Evolutionary conservation across 1,140 invertebrate species (phyloP).

Genomic region (Drosophila punjabiensis): DNA sequence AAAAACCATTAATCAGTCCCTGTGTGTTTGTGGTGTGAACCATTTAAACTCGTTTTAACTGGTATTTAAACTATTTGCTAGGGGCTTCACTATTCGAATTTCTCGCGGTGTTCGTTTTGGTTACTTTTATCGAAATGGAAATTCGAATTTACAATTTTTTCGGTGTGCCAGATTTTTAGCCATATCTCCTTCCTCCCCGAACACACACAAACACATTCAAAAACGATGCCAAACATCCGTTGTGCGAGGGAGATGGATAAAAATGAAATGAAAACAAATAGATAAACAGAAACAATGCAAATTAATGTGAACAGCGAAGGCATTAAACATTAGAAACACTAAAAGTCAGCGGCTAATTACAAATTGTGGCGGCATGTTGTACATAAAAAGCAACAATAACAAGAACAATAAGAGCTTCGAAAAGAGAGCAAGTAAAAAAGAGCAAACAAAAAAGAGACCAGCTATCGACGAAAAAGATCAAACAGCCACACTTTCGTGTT

Average conservation of each 20-base stretch:
- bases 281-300: conserved; percentile 69
- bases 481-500: conserved; percentile 35
- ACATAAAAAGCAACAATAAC: conserved; percentile 48
- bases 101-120: conserved; percentile 3
- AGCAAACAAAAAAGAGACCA: conserved; percentile 16
- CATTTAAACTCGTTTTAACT: conserved; percentile 16
- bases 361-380: conserved; percentile 66
- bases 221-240: conserved; percentile 77
- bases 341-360: conserved; percentile 74
- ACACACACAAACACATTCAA: background rate
- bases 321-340: conserved; percentile 59
- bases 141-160: conserved; percentile 44
- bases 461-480: conserved; percentile 50
- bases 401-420: conserved; percentile 25
- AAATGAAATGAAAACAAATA: conserved; percentile 20
- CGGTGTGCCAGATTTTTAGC: conserved; percentile 61
- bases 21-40: conserved; percentile 3
- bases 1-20: conserved; percentile 22
- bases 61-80: background rate
- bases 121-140: conserved; percentile 36
- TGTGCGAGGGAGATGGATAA: conserved; percentile 35
- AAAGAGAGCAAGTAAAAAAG: background rate
- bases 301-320: conserved; percentile 70
- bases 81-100: background rate
- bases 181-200: conserved; percentile 22